Conservation (phyloP, 2,113 vertebrate genomes). For the Argyrosomus japonicus region DNA sequence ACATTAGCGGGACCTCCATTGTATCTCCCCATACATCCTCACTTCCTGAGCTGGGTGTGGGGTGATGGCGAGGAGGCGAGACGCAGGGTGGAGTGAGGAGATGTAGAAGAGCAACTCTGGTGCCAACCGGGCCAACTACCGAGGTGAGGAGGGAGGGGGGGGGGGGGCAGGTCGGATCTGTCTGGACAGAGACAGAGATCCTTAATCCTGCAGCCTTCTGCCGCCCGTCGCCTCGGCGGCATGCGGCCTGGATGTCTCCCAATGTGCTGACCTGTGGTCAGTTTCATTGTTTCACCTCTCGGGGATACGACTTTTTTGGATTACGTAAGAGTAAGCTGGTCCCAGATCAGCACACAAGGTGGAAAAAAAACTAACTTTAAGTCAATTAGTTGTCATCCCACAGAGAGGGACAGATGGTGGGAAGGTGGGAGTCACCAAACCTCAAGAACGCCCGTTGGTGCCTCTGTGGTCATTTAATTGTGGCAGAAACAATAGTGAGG, state of each 20-base stretch:
- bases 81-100: slow-evolving; percentile 22
- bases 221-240: slow-evolving; percentile 48
- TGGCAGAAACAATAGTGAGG: slow-evolving; percentile 59
- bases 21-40: slow-evolving; percentile 71
- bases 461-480: slow-evolving; percentile 44
- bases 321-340: slow-evolving; percentile 48
- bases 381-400: slow-evolving; percentile 46
- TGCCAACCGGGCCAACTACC: slow-evolving; percentile 1
- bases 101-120: slow-evolving; percentile 19
- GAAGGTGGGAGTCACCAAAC: slow-evolving; percentile 51
- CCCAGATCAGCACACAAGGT: slow-evolving; percentile 41
- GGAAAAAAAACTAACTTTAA: slow-evolving; percentile 39
- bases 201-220: slow-evolving; percentile 80
- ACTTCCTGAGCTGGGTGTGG: slow-evolving; percentile 64
- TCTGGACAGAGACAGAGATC: slow-evolving; percentile 62
- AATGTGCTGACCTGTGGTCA: slow-evolving; percentile 44
- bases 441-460: slow-evolving; percentile 62
- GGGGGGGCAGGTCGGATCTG: slow-evolving; percentile 19
- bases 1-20: slow-evolving; percentile 73
- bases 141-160: not conserved
- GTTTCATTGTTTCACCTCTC: slow-evolving; percentile 21
- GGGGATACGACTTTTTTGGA: not conserved
- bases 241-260: slow-evolving; percentile 4
- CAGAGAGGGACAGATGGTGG: slow-evolving; percentile 62
- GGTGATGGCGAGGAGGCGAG: not conserved